These are phyloP conservation scores for Hyperopisus bebe DNA, from an alignment of 2,113 vertebrate genomes.

Conservation along the genomic window DNA sequence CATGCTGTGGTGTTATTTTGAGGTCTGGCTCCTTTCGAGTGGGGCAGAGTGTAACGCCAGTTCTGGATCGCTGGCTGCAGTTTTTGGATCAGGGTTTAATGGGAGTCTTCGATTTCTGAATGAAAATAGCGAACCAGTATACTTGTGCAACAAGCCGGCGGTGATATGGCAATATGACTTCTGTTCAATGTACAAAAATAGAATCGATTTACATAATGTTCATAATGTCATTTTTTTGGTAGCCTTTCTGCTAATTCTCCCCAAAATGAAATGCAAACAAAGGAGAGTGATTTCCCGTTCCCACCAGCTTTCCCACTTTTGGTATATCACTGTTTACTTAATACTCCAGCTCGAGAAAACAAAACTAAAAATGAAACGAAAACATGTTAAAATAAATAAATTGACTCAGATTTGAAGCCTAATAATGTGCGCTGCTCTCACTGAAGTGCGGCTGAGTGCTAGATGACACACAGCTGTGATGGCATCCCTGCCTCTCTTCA, in stretches of 20 bases:
- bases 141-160: not conserved
- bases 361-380: not conserved
- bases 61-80: not conserved
- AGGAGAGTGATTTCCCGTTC: not conserved
- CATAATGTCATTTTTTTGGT: not conserved
- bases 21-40: not conserved
- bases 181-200: not conserved
- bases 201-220: not conserved
- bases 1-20: not conserved
- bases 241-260: not conserved
- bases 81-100: not conserved
- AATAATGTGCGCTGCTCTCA: not conserved
- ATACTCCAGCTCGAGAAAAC: not conserved
- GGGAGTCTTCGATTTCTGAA: not conserved
- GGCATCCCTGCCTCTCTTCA: slow-evolving; percentile 1
- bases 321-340: not conserved
- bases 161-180: not conserved
- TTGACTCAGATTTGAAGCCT: not conserved
- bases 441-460: not conserved
- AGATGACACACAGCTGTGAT: not conserved
- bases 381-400: not conserved
- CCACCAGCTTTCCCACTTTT: not conserved
- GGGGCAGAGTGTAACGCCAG: not conserved
- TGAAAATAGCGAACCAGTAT: not conserved
- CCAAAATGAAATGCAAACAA: not conserved